phyloP scores from a whole-genome alignment of 2,888 invertebrate genomes.

The Melipona beecheii region DNA sequence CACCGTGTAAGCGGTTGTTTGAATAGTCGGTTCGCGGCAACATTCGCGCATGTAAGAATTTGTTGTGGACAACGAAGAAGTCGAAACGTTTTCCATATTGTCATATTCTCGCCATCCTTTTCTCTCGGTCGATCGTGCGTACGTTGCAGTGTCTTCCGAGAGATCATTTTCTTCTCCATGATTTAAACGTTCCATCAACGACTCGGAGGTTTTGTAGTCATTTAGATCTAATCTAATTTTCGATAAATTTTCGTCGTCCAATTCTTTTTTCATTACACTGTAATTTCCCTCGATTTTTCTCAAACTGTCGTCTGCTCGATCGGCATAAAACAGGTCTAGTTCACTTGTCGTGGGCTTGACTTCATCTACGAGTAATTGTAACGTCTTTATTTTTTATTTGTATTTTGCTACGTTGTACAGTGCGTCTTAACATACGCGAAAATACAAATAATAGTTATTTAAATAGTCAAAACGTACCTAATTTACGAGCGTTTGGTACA shows the following conservation, averaged over 20 bases:
- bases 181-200: neutral
- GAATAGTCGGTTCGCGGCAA: slow-evolving; percentile 37
- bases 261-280: neutral
- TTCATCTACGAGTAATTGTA: slow-evolving; percentile 6
- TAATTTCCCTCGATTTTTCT: neutral
- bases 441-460: neutral
- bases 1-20: slow-evolving; percentile 62
- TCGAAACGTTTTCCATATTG: neutral
- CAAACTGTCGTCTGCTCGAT: neutral
- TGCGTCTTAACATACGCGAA: neutral
- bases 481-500: neutral
- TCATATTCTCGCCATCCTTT: neutral
- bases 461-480: neutral
- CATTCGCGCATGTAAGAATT: neutral
- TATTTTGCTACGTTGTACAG: neutral
- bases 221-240: neutral
- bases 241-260: neutral
- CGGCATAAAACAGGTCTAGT: neutral
- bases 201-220: neutral
- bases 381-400: neutral
- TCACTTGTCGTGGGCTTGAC: neutral
- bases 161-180: neutral
- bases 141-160: neutral
- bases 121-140: neutral
- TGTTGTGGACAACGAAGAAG: neutral